Conservation (phyloP, 2,113 vertebrate genomes). For the Struthio camelus region DNA sequence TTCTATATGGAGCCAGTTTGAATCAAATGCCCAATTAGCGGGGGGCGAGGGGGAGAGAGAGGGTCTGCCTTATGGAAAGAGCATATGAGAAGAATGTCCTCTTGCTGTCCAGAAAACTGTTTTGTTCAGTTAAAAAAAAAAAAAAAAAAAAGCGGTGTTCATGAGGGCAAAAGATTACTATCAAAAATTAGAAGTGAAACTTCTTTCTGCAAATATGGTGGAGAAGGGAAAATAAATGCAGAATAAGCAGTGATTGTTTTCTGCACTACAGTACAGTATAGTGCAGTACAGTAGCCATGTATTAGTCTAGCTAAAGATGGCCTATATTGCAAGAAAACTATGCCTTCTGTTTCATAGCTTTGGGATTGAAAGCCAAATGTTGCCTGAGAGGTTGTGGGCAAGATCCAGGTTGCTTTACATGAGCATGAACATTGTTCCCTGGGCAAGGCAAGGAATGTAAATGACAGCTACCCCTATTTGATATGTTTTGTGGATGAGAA, state of each 20-base stretch:
- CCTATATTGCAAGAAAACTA: too few species aligned
- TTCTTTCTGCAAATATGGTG: too few species aligned
- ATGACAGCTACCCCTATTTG: not conserved
- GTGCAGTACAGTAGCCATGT: too few species aligned
- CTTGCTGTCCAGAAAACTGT: not conserved
- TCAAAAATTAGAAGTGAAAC: not conserved
- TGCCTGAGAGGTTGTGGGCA: not conserved
- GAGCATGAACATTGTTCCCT: not conserved
- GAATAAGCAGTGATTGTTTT: too few species aligned
- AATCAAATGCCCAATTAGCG: not conserved
- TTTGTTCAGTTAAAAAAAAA: too few species aligned
- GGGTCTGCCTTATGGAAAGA: not conserved
- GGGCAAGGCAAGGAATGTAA: not conserved
- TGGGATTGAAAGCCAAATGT: too few species aligned
- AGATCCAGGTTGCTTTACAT: not conserved
- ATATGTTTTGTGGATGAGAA: not conserved
- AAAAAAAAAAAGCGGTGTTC: not conserved
- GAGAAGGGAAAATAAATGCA: too few species aligned
- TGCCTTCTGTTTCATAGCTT: too few species aligned
- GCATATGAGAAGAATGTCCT: not conserved
- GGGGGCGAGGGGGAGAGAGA: not conserved
- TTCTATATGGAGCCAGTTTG: constrained; percentile 9
- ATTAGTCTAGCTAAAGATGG: too few species aligned
- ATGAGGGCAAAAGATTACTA: not conserved
- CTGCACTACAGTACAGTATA: too few species aligned